A percentile compares a stretch with the other conserved stretches of the same genome.
Conservation (phyloP, 2,888 invertebrate species). For the Resseliella maxima region DNA sequence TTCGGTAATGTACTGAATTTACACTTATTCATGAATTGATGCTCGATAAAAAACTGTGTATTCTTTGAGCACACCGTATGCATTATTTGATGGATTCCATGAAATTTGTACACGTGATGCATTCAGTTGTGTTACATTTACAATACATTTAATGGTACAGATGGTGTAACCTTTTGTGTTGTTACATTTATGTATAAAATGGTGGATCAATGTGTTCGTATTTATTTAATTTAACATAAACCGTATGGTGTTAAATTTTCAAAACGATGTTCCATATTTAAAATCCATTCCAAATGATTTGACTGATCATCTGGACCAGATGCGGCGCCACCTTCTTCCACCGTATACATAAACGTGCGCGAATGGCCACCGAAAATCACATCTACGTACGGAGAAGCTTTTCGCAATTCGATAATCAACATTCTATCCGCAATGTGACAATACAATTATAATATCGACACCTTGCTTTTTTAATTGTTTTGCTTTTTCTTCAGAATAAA, state of each 20-base stretch:
- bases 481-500: conserved; percentile 79
- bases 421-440: conserved; percentile 83
- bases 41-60: conserved; percentile 78
- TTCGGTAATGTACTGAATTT: conserved; percentile 61
- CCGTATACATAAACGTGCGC: conserved; percentile 80
- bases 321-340: conserved; percentile 64
- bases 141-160: conserved; percentile 75
- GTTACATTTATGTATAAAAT: conserved; percentile 72
- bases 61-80: conserved; percentile 73
- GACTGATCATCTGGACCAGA: conserved; percentile 70
- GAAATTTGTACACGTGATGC: conserved; percentile 74
- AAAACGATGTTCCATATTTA: conserved; percentile 73
- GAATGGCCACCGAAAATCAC: conserved; percentile 89
- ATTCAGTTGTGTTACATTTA: conserved; percentile 74
- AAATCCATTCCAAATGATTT: conserved; percentile 73
- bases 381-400: conserved; percentile 76
- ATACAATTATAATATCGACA: conserved; percentile 81
- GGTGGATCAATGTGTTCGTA: conserved; percentile 72
- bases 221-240: conserved; percentile 75
- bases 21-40: conserved; percentile 72
- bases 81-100: conserved; percentile 76
- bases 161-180: conserved; percentile 78
- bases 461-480: conserved; percentile 72
- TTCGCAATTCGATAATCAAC: conserved; percentile 76
- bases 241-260: conserved; percentile 75